A percentile compares a stretch with the other conserved stretches of the same genome.
phyloP scores from a whole-genome alignment of 2,113 vertebrate species.

The Urocolius indicus region DNA sequence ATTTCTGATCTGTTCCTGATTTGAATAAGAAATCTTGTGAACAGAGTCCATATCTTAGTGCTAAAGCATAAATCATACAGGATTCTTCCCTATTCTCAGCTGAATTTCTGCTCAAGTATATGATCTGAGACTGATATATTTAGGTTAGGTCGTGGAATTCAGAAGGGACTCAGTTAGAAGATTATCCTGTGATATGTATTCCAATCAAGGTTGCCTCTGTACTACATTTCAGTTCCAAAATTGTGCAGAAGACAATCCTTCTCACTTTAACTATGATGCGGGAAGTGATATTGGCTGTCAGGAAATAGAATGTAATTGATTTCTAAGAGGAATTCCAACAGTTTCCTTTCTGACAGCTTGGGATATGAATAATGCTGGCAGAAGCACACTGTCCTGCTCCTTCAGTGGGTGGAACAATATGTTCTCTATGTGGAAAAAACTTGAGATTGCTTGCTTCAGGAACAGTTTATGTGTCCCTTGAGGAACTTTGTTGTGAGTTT shows the following conservation, averaged over 20 bases:
- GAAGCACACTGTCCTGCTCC: conserved; percentile 18
- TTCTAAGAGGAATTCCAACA: conserved; percentile 40
- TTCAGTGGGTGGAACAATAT: conserved; percentile 49
- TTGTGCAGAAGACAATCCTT: not conserved
- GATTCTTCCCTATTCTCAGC: not conserved
- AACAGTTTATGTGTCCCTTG: conserved; percentile 31
- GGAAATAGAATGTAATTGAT: conserved; percentile 14
- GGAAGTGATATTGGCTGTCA: not conserved
- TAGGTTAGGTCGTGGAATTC: not conserved
- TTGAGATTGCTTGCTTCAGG: not conserved
- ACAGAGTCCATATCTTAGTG: not conserved
- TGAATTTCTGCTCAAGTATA: not conserved
- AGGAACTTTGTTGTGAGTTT: not conserved
- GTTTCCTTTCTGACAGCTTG: conserved; percentile 44
- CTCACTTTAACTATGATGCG: not conserved
- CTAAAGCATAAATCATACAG: not conserved
- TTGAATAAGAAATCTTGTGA: not conserved
- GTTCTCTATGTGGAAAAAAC: conserved; percentile 49
- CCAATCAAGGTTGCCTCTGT: not conserved
- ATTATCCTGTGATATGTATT: not conserved
- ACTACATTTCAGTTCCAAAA: not conserved
- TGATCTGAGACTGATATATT: not conserved
- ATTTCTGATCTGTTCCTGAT: conserved; percentile 31
- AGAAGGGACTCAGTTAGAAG: not conserved
- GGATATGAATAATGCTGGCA: conserved; percentile 61